phyloP scores from a whole-genome alignment of 2,113 vertebrate genomes.

The Ornithorhynchus anatinus region DNA sequence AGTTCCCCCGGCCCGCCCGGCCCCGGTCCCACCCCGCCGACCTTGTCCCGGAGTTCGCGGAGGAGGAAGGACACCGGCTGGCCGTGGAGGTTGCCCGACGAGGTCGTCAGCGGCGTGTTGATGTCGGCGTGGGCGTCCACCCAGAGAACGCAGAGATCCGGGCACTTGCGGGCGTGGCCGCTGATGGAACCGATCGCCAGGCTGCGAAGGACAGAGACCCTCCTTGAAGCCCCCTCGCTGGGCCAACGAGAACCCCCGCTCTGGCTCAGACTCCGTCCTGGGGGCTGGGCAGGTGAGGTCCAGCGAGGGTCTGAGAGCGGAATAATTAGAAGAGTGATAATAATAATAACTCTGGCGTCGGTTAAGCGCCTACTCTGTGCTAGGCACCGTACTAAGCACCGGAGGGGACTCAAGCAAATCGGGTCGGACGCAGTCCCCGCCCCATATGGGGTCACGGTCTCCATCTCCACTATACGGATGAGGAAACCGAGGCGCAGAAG shows the following conservation, averaged over 20 bases:
- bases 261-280: background rate
- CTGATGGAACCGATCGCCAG: slow-evolving; percentile 90
- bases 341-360: too few species aligned
- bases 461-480: too few species aligned
- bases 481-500: too few species aligned
- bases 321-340: too few species aligned
- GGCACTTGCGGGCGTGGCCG: slow-evolving; percentile 87
- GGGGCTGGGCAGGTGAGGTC: too few species aligned
- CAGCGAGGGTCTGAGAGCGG: too few species aligned
- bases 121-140: slow-evolving; percentile 95
- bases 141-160: slow-evolving; percentile 93
- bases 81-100: slow-evolving; percentile 92
- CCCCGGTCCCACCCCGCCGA: slow-evolving; percentile 64
- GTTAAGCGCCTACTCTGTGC: too few species aligned
- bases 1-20: too few species aligned
- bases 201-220: slow-evolving; percentile 68
- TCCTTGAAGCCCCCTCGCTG: slow-evolving; percentile 19
- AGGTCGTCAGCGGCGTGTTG: slow-evolving; percentile 91
- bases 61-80: slow-evolving; percentile 94
- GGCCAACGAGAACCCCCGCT: background rate
- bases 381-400: too few species aligned
- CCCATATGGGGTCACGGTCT: too few species aligned
- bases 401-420: too few species aligned
- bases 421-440: too few species aligned
- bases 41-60: slow-evolving; percentile 93